Evolutionary conservation across 2,113 vertebrate species (phyloP).

Genomic region (Cryptomyrus ogoouensis): DNA sequence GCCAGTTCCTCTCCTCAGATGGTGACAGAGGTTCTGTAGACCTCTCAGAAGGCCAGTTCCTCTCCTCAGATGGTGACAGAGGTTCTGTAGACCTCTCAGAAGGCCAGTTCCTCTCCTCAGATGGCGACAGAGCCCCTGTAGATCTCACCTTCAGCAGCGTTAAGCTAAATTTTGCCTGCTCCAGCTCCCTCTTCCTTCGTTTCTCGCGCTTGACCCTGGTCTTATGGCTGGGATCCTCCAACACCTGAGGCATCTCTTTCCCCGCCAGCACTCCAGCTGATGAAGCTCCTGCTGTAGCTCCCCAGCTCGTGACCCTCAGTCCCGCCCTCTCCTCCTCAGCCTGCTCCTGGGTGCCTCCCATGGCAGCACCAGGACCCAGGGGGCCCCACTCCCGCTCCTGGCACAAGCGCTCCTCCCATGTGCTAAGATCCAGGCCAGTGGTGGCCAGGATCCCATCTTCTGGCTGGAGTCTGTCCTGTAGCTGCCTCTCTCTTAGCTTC

Average conservation of each 20-base stretch:
- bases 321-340: conserved; percentile 13
- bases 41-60: conserved; percentile 74
- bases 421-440: conserved; percentile 71
- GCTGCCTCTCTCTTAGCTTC: conserved; percentile 54
- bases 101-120: conserved; percentile 81
- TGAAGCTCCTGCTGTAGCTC: neutral
- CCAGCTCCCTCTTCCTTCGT: conserved; percentile 87
- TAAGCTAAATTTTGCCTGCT: conserved; percentile 93
- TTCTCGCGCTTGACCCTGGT: conserved; percentile 90
- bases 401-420: conserved; percentile 73
- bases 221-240: conserved; percentile 81
- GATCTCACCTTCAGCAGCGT: conserved; percentile 90
- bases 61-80: conserved; percentile 78
- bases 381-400: conserved; percentile 62
- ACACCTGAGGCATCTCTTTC: conserved; percentile 68
- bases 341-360: conserved; percentile 40
- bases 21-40: conserved; percentile 70
- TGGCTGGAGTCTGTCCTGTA: conserved; percentile 59
- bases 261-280: conserved; percentile 50
- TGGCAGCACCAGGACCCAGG: conserved; percentile 48
- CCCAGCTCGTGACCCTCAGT: conserved; percentile 8
- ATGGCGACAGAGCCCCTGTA: conserved; percentile 69
- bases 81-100: conserved; percentile 68
- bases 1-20: conserved; percentile 80
- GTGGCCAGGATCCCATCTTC: conserved; percentile 55